Evolutionary conservation across 2,888 invertebrate genomes (phyloP), one percentile per base, ranked within the genome.

Genomic region (Xylophagus ater): DNA sequence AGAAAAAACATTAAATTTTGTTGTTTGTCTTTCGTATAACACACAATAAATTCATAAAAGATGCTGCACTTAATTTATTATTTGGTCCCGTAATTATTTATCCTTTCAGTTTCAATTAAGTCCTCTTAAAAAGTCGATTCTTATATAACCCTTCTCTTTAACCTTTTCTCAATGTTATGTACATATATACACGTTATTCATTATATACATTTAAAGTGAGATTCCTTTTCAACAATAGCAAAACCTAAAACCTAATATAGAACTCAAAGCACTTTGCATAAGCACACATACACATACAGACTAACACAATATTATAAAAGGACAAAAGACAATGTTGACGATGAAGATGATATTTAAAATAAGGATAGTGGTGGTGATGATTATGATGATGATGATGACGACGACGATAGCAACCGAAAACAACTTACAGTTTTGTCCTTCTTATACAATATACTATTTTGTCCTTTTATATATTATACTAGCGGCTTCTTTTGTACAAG

Each of bases 101-200:
- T 51, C 48, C 49, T 51, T 51, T 51, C 51, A 49, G 46, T 51
- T 51, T 51, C 50, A 51, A 51, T 51, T 51, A 51, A 50, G 46
- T 47, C 42, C 46, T 48, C 42, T 47, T 48, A 45, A 46, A 46
- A 41, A 39, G 33, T 12, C 24, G 29, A 28, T 34, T 41, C 34
- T 36, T 19, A 14, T 30, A 26, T 29, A 36, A 12, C 18, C 12
- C 24, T 13, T 19, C 36, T 8, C 26, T 20, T 21, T 30, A 10
- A 28, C 21, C 10, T 12, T n/a, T 6, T 7, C 19, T 10, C 17
- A 17, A 3, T 3, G n/a, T 12, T 25, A 8, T 25, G 5, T 25
- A n/a, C 5, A 13, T 29, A 8, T 21, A 29, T 14, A 8, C 13
- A 18, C 33, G 32, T 32, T 17, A 18, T 14, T 13, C 18, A 12